phyloP scores from a whole-genome alignment of 2,888 invertebrate species.

The Patella caerulea region DNA sequence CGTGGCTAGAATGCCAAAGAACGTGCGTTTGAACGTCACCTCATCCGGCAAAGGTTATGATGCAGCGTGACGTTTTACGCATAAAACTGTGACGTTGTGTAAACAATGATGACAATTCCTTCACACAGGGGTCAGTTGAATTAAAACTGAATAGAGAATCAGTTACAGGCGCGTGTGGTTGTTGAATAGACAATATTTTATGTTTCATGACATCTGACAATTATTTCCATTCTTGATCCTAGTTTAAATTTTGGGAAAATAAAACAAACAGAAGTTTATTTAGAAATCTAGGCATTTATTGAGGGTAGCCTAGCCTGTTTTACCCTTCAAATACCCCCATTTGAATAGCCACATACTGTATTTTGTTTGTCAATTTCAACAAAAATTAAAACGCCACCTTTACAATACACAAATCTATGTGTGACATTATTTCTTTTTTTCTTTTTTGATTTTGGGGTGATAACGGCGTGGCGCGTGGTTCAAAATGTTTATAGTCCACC shows the following conservation, averaged over 20 bases:
- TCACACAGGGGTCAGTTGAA: not conserved
- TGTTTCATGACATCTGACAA: not conserved
- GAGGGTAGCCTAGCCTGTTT: no score
- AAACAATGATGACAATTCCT: constrained; percentile 2
- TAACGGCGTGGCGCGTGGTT: no score
- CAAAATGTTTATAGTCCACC: no score
- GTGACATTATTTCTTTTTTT: no score
- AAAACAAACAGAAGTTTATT: no score
- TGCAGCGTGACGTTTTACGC: constrained; percentile 2
- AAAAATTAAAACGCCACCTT: no score
- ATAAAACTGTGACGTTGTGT: not conserved
- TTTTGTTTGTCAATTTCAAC: no score
- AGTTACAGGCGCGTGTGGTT: not conserved
- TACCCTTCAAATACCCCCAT: no score
- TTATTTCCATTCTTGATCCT: not conserved
- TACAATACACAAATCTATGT: no score
- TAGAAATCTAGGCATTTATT: no score
- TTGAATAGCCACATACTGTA: no score
- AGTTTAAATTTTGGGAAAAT: not conserved
- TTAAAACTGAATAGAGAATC: constrained; percentile 2
- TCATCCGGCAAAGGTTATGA: not conserved
- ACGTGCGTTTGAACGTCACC: constrained; percentile 8
- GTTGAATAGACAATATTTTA: not conserved
- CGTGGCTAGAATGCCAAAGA: not conserved
- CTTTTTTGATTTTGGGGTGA: no score